These are phyloP conservation scores for Perognathus longimembris DNA, from an alignment of 2,113 vertebrate species.

Conservation along the genomic window DNA sequence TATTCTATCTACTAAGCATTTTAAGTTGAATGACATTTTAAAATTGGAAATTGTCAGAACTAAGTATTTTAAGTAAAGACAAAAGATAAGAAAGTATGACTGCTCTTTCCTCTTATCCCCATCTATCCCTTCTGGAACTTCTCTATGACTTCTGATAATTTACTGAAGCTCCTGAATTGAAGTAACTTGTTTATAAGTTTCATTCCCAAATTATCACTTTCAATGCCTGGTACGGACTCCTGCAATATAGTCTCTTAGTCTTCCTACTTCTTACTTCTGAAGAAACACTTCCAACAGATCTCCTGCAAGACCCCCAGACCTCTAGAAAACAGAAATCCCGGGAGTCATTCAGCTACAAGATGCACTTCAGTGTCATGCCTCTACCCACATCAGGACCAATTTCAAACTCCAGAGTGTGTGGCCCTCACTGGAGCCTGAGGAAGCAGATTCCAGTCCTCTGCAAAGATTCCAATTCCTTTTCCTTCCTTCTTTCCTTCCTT, in stretches of 20 bases:
- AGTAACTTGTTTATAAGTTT: not conserved
- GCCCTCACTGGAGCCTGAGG: not conserved
- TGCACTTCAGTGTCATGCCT: no score
- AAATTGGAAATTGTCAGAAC: not conserved
- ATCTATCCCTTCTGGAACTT: not conserved
- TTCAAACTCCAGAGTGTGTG: not conserved
- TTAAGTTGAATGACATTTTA: not conserved
- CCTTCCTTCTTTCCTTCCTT: no score
- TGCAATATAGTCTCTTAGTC: not conserved
- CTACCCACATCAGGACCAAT: fast-evolving
- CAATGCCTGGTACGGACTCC: not conserved
- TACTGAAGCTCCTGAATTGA: not conserved
- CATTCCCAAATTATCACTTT: not conserved
- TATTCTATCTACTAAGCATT: not conserved
- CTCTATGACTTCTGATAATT: not conserved
- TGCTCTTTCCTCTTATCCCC: not conserved
- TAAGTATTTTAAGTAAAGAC: not conserved
- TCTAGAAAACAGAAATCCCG: not conserved
- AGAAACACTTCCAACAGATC: no score
- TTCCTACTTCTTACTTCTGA: not conserved
- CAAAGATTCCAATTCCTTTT: not conserved
- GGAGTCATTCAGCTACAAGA: not conserved
- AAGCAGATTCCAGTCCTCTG: not conserved
- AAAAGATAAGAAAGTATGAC: not conserved
- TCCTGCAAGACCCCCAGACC: no score